Evolutionary conservation across 2,888 invertebrate genomes (phyloP).

Genomic region (Hedya salicella): DNA sequence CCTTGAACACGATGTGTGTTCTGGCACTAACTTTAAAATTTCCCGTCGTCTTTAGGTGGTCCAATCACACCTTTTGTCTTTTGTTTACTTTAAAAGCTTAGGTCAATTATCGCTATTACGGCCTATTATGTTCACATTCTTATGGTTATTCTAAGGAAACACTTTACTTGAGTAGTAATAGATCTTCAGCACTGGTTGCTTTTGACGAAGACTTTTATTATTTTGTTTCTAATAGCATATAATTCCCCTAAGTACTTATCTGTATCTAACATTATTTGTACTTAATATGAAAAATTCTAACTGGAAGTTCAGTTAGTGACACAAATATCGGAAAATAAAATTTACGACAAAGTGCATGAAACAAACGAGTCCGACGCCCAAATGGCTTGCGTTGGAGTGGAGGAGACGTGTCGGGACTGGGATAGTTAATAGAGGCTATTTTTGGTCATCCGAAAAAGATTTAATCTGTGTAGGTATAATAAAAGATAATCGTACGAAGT

Average conservation of each 20-base stretch:
- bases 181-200: not conserved
- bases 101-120: slow-evolving; percentile 20
- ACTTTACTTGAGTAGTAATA: slow-evolving; percentile 14
- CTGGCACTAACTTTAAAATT: not conserved
- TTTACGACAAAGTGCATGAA: slow-evolving; percentile 2
- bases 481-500: slow-evolving; percentile 78
- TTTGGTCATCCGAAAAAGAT: slow-evolving; percentile 52
- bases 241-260: not conserved
- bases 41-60: not conserved
- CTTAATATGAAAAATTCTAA: not conserved
- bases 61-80: slow-evolving; percentile 5
- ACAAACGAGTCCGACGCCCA: slow-evolving; percentile 15
- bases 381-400: not conserved
- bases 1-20: not conserved
- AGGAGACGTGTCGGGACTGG: slow-evolving; percentile 23
- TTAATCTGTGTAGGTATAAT: slow-evolving; percentile 59
- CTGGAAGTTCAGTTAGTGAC: not conserved
- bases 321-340: not conserved
- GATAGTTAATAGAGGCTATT: slow-evolving; percentile 40
- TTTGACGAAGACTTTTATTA: not conserved
- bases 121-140: slow-evolving; percentile 18
- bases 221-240: not conserved
- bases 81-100: slow-evolving; percentile 31
- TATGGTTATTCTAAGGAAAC: slow-evolving; percentile 12
- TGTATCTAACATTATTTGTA: not conserved